Base-by-base conservation (phyloP, 2,888 invertebrate species). In the Cheilosia impressa region DNA sequence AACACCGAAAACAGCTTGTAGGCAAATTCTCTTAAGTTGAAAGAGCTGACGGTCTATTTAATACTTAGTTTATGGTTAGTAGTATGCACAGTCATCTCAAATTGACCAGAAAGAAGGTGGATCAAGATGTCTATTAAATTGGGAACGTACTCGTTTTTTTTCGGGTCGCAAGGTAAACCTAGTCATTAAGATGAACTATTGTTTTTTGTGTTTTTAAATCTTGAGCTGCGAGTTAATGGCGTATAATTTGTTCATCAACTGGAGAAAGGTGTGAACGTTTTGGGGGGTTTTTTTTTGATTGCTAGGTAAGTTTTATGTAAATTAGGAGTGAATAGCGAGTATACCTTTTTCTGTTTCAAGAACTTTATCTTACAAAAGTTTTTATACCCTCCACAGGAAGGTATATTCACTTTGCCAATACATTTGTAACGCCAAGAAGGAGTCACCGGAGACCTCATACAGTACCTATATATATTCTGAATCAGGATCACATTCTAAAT, bases 101-200 rank as follows among this genome's bases (percentile, higher is more conserved):
- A 82, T 66, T 52, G 43, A 55, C 34, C 22, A 45, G 34, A 68
- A 31, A 50, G 58, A 75, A 65, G 62, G 68, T 31, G 69, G 66
- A 41, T 57, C 73, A 43, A 73, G 58, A 63, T 69, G 73, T 79
- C 69, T 45, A 60, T 71, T 71, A 71, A 53, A 77, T 53, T 60
- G 58, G 71, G 65, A 60, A 71, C 52, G 38, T 53, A 43, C 47
- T 17, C n/a, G n/a, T n/a, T 73, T 47, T 38, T 27, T 43, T 41
- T 17, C 9, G 6, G n/a, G 66, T 47, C 15, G n/a, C 34, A 57
- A 57, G n/a, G 53, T 52, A 50, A 9, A 55, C 24, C 10, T 58
- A 53, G 45, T 53, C 19, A 60, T 75, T 65, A 63, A 65, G 53
- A 45, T 47, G 63, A 55, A 47, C 24, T 38, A 38, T 41, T 24